These are phyloP conservation scores for Xiphophorus couchianus DNA, from an alignment of 2,113 vertebrate genomes.

Conservation along the genomic window DNA sequence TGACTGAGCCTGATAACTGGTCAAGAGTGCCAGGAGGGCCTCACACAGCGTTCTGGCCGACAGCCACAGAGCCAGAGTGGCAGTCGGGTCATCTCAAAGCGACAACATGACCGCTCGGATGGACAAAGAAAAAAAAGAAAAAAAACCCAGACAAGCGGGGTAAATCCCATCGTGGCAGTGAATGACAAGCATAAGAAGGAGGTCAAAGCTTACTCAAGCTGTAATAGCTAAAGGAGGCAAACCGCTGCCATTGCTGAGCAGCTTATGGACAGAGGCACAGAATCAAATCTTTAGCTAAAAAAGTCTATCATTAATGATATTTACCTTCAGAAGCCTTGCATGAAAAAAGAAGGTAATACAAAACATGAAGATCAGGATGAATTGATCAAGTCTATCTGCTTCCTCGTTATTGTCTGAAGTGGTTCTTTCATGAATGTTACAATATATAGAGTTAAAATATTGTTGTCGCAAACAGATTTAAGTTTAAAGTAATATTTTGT, in stretches of 20 bases:
- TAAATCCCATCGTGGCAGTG: conserved; percentile 31
- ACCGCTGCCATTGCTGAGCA: conserved; percentile 24
- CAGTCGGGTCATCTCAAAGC: conserved; percentile 61
- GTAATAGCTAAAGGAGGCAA: conserved; percentile 33
- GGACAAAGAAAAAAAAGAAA: neutral
- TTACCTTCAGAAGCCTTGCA: conserved; percentile 46
- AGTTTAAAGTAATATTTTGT: too few species aligned
- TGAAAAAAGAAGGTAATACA: conserved; percentile 18
- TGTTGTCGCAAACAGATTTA: too few species aligned
- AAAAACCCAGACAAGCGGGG: conserved; percentile 35
- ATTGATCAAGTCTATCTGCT: neutral
- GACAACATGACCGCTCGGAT: conserved; percentile 56
- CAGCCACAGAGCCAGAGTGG: conserved; percentile 62
- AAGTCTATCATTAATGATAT: neutral
- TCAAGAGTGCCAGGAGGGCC: conserved; percentile 52
- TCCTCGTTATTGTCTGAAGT: too few species aligned
- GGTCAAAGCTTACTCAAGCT: conserved; percentile 56
- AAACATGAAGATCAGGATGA: conserved; percentile 17
- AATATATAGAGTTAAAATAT: too few species aligned
- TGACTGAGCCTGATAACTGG: conserved; percentile 65
- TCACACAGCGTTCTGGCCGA: conserved; percentile 49
- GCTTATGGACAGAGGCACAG: conserved; percentile 49
- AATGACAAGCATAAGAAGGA: conserved; percentile 53
- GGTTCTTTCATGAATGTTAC: too few species aligned
- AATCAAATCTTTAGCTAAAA: conserved; percentile 41